These are phyloP conservation scores for Sula dactylatra DNA, from an alignment of 2,113 vertebrate species.

Conservation along the genomic window DNA sequence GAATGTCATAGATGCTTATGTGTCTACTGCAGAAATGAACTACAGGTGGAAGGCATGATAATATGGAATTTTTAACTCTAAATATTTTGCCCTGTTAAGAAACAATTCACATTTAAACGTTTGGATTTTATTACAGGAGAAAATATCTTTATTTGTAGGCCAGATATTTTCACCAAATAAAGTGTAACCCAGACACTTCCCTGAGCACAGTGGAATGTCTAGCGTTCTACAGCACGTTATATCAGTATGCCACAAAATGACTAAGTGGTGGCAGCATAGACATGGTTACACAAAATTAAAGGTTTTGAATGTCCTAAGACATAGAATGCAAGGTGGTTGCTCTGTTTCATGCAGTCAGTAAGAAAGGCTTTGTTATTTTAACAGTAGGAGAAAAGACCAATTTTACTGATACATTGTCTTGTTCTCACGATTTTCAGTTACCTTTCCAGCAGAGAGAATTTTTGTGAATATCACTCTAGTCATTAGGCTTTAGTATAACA, in stretches of 20 bases:
- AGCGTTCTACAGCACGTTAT: not conserved
- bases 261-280: not conserved
- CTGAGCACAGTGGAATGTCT: not conserved
- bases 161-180: not conserved
- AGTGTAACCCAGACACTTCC: not conserved
- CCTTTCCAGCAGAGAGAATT: not conserved
- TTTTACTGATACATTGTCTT: not conserved
- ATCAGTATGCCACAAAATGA: not conserved
- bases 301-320: not conserved
- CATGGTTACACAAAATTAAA: not conserved
- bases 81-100: not conserved
- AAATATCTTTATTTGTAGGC: not conserved
- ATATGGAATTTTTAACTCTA: not conserved
- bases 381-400: not conserved
- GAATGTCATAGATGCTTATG: not conserved
- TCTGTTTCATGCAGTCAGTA: not conserved
- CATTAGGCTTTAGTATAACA: not conserved
- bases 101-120: not conserved
- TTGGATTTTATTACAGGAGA: not conserved
- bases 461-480: not conserved
- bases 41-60: not conserved
- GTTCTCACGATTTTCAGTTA: not conserved
- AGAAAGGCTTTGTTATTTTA: not conserved
- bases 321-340: not conserved
- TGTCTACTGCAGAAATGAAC: not conserved